These are phyloP conservation scores for Ostrea denselamellosa DNA, from an alignment of 1,140 invertebrate species.

Conservation along the genomic window DNA sequence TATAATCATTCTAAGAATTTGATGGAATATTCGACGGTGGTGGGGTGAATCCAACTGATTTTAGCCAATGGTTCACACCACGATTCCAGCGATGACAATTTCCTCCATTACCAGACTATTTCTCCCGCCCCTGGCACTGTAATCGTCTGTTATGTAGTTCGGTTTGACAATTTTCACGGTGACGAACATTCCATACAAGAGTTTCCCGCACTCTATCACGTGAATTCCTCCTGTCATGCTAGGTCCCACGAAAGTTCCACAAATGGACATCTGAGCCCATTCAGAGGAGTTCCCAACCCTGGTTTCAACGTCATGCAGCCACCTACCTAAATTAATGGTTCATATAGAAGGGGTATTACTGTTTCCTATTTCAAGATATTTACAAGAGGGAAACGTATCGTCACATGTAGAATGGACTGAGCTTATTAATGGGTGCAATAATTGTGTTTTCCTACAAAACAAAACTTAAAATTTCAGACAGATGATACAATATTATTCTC, in stretches of 20 bases:
- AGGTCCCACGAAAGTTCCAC: neutral
- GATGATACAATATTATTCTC: too few species aligned
- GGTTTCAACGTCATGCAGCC: constrained; percentile 21
- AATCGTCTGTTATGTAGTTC: neutral
- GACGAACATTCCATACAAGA: neutral
- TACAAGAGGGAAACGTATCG: neutral
- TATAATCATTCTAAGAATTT: too few species aligned
- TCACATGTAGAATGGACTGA: too few species aligned
- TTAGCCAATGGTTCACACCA: neutral
- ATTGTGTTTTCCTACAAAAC: neutral
- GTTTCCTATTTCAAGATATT: neutral
- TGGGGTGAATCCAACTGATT: neutral
- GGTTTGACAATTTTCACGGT: constrained; percentile 29
- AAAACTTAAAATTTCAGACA: neutral
- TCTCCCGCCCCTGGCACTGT: neutral
- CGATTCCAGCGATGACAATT: neutral
- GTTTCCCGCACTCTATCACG: neutral
- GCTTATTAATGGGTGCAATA: neutral
- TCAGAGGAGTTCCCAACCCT: neutral
- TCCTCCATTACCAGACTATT: neutral
- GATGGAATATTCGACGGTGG: too few species aligned
- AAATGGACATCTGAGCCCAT: neutral
- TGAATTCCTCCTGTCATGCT: neutral
- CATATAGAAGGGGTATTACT: neutral
- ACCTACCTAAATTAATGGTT: neutral